Evolutionary conservation across 2,797 vertebrate genomes (phyloP), one percentile per base, ranked within the genome.

Genomic region (Danio albolineatus): DNA sequence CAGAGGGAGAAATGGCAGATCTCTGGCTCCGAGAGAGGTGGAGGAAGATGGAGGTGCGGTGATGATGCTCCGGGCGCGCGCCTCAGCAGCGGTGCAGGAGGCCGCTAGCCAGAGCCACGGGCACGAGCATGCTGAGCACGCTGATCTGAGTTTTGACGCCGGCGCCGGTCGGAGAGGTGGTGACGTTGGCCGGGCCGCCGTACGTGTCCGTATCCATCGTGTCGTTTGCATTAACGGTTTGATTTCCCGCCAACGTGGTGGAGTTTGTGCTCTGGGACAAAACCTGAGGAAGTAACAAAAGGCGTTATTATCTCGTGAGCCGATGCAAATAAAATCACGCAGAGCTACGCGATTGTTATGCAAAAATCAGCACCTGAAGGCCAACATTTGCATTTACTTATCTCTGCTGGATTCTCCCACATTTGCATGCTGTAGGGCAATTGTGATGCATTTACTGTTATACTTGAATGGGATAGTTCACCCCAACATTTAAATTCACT

Each of bases 81-180:
- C 48, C 48, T 51, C 95, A 97, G 91, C 90, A 94, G 90, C 91
- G 90, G 78, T 94, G 95, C 82, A 97, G 88, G 79, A 96, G 86
- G 87, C 92, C 93, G 85, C 94, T 82, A 0, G 88, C 93, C 87
- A 95, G 75, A 83, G 92, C 53, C 79, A 95, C 8, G 10, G 89
- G 88, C 67, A 91, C 51, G 64, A 93, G 82, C 85, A 95, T 76
- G 85, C 94, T 90, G 71, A 92, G 86, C 66, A 89, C 84, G 80
- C 90, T 85, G 12, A 94, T 89, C 10, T 93, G 93, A 90, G 96
- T 93, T 39, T 90, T 90, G 74, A 87, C 87, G 10, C 91, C 94
- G 2, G 87, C 88, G 73, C 89, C 92, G 1, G 70, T 84, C n/a
- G 92, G 48, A 10, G 49, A 41, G 84, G 89, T 64, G 85, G 91